Evolutionary conservation across 2,113 vertebrate genomes (phyloP).

Genomic region (Carettochelys insculpta): DNA sequence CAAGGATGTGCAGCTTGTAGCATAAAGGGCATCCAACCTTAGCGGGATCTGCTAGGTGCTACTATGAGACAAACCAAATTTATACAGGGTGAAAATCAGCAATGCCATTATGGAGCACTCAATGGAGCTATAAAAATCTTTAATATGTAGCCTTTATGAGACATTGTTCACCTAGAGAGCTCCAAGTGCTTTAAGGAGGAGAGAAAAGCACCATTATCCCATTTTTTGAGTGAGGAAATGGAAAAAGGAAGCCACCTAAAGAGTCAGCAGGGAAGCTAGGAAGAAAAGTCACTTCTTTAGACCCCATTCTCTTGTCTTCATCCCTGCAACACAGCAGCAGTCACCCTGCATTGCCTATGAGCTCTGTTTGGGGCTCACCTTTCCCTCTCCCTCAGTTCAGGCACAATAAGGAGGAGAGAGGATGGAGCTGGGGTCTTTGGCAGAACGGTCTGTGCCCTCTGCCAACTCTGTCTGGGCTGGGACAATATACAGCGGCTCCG

Average conservation of each 20-base stretch:
- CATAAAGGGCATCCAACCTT: neutral
- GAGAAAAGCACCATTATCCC: neutral
- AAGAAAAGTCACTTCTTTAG: neutral
- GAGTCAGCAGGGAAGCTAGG: neutral
- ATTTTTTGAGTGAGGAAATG: neutral
- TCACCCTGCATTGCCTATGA: neutral
- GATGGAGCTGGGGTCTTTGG: neutral
- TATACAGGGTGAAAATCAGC: neutral
- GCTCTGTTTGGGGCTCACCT: neutral
- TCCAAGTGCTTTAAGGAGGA: neutral
- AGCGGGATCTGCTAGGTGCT: neutral
- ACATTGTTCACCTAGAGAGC: neutral
- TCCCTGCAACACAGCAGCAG: neutral
- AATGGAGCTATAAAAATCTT: neutral
- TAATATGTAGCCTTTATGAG: neutral
- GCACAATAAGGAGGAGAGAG: neutral
- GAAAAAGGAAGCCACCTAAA: neutral
- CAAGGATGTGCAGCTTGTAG: fast-evolving
- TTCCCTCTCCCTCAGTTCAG: neutral
- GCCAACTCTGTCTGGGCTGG: neutral
- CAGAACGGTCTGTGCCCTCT: neutral
- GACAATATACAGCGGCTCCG: neutral
- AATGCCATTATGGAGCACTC: neutral
- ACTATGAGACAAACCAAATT: neutral
- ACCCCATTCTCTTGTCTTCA: neutral